Evolutionary conservation across 2,113 vertebrate genomes (phyloP), one percentile per base, ranked within the genome.

Genomic region (Mastomys natalensis): DNA sequence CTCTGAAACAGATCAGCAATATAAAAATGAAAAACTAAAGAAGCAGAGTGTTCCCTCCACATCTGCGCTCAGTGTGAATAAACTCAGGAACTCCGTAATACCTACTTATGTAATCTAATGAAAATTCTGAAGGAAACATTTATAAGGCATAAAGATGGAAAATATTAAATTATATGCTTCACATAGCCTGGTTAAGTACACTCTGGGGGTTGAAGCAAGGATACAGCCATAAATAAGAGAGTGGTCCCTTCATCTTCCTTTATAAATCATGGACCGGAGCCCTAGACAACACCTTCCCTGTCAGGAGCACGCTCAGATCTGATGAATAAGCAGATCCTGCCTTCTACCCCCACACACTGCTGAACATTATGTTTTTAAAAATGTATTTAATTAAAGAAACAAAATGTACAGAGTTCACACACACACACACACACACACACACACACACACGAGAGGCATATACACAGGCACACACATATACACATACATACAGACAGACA

Each of bases 91-190:
- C 58, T 48, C 72, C 74, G 43, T 34, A 74, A 77, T 29, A 73
- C 8, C 17, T 76, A 58, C 91, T 85, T 51, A 45, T 13, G 66
- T 31, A 77, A 88, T 40, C 68, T 68, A 53, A 94, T 68, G 62
- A 84, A 87, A 90, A 88, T 88, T 94, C 74, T 66, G 34, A n/a
- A 64, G 73, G 86, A 89, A 96, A 88, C 94, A 77, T 29, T 81
- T 73, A 86, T 55, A 70, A 72, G 81, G 81, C 87, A 93, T 66
- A 73, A 90, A 92, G 80, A 87, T 89, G 76, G 90, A 92, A 90
- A 95, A 77, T 76, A 87, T 85, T 86, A 95, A 95, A 90, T 81
- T 53, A 92, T 37, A 77, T 92, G 94, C 80, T 40, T 87, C 72
- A 76, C 86, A 90, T 24, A 55, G 21, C 73, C 89, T 95, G 94